Base-by-base conservation (phyloP, 2,888 invertebrate genomes). In the Cactoblastis cactorum region DNA sequence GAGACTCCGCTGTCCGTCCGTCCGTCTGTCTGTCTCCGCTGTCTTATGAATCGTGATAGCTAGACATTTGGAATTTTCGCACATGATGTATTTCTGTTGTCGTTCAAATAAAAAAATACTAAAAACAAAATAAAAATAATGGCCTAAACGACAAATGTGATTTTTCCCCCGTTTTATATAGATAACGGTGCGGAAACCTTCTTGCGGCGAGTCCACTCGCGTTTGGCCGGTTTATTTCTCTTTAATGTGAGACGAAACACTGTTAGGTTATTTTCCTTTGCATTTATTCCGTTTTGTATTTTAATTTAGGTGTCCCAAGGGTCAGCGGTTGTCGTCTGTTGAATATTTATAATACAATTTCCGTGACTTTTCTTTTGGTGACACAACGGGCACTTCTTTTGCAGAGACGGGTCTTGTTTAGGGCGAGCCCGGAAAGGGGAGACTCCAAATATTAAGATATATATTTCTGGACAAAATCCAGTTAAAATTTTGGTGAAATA, bases 321-420 rank as follows among this genome's bases (percentile, higher is more conserved):
- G 43, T 43, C 43, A 43, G 17, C 28, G 43, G 28, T 28, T 9
- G 43, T 47, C 34, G 24, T 47, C 46, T 22, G 46, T 35, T 47
- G 46, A 47, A 47, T 47, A 47, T 47, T 47, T 47, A 47, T 47
- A 47, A 19, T 47, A 47, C 35, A 47, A 47, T 47, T 46, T 47
- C 35, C 46, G 19, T 17, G 43, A 9, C 28, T 15, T 43, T 43
- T 43, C 32, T 43, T 43, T 32, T 24, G 28, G 28, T 43, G 43
- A 43, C 43, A 43, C 43, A 28, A 43, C 43, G 17, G 43, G 43
- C 43, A 28, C 43, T 43, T 43, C 43, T 32, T 43, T 43, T 43
- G 11, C 43, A 43, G 43, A 22, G 39, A 43, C 43, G 15, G 43
- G 28, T 12, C 28, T 1, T 43, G 43, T 28, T 35, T 28, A 11